Conservation (phyloP, 2,797 vertebrate species). For the Anisognathus igniventris region DNA sequence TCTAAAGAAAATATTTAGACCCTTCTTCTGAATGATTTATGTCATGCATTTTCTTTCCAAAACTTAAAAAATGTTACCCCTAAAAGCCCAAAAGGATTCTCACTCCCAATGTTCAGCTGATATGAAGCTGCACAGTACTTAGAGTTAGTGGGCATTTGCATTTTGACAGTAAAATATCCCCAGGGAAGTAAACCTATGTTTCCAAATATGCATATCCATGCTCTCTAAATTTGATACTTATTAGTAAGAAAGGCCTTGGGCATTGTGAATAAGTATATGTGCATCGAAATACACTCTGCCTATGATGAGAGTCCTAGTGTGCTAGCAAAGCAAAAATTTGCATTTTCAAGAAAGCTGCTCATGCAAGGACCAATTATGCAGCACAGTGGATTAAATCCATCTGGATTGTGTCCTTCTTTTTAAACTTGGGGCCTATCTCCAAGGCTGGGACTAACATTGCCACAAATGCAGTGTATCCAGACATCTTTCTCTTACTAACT, state of each 20-base stretch:
- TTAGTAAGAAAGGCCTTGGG: not conserved
- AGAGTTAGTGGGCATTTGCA: not conserved
- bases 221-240: not conserved
- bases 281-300: not conserved
- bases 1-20: not conserved
- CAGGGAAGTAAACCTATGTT: not conserved
- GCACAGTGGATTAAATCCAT: not conserved
- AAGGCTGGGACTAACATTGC: not conserved
- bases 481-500: not conserved
- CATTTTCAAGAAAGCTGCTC: not conserved
- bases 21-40: not conserved
- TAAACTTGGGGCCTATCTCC: not conserved
- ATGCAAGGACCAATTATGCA: not conserved
- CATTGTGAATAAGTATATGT: not conserved
- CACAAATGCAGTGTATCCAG: not conserved
- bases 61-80: not conserved
- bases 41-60: not conserved
- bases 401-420: not conserved
- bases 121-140: not conserved
- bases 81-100: not conserved
- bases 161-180: not conserved
- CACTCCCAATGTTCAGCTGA: not conserved
- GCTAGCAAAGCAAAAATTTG: conserved; percentile 2
- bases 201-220: not conserved
- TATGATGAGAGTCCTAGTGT: not conserved